phyloP scores from a whole-genome alignment of 2,888 invertebrate genomes.

The Stenolophus ochropezus region DNA sequence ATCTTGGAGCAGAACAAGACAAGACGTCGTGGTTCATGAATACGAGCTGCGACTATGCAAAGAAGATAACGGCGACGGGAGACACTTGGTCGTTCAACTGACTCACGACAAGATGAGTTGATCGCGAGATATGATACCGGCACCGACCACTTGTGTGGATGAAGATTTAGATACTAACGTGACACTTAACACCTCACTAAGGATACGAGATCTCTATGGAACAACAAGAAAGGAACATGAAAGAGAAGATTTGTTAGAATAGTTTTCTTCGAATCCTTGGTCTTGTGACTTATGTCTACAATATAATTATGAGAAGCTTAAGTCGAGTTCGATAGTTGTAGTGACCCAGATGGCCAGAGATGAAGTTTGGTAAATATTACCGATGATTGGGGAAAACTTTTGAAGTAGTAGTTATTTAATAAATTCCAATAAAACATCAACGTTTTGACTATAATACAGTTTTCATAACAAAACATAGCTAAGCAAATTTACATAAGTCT shows the following conservation, averaged over 20 bases:
- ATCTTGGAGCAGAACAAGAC: not conserved
- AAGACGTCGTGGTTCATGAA: not conserved
- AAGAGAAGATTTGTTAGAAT: not conserved
- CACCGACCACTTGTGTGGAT: not conserved
- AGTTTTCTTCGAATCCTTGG: not conserved
- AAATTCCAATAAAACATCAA: too few relatives aligned
- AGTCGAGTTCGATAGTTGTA: too few relatives aligned
- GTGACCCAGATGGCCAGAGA: too few relatives aligned
- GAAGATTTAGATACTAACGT: not conserved
- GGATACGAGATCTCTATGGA: not conserved
- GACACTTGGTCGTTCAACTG: conserved; percentile 28
- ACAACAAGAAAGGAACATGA: not conserved
- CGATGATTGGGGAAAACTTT: too few relatives aligned
- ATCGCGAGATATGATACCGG: not conserved
- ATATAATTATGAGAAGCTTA: too few relatives aligned
- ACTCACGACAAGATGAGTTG: conserved; percentile 14
- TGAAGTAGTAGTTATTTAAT: too few relatives aligned
- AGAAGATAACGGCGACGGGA: conserved; percentile 27
- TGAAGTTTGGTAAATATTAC: too few relatives aligned
- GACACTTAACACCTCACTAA: not conserved
- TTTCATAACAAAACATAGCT: too few relatives aligned
- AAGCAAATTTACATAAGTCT: too few relatives aligned
- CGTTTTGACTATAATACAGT: too few relatives aligned
- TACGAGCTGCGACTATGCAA: conserved; percentile 2
- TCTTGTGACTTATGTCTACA: too few relatives aligned